Conservation (phyloP, 2,888 invertebrate species). For the Mylabris sibirica region DNA sequence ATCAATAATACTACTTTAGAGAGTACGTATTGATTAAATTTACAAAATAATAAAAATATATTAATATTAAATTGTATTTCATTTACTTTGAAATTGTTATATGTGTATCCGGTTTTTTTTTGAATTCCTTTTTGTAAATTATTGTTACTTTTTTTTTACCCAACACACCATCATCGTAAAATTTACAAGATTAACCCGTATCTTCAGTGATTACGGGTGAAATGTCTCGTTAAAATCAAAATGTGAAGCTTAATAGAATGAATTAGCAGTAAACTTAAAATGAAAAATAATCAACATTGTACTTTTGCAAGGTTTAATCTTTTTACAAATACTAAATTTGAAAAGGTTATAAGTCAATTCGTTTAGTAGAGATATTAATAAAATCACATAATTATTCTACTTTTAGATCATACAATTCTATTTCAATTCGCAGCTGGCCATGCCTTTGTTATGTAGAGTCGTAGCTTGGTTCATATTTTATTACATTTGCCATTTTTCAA, state of each 20-base stretch:
- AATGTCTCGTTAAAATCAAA: slow-evolving; percentile 14
- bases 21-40: neutral
- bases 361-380: too few species aligned
- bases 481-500: too few species aligned
- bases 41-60: neutral
- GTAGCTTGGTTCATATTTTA: too few species aligned
- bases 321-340: slow-evolving; percentile 22
- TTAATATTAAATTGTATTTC: neutral
- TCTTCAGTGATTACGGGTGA: neutral
- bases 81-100: too few species aligned
- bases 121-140: neutral
- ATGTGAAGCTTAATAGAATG: slow-evolving; percentile 16
- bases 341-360: too few species aligned
- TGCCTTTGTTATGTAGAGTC: too few species aligned
- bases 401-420: slow-evolving; percentile 2
- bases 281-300: slow-evolving; percentile 24
- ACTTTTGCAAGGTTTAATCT: slow-evolving; percentile 24
- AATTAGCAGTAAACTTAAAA: neutral
- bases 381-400: neutral
- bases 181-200: slow-evolving; percentile 10
- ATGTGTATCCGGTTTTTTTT: too few species aligned
- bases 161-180: neutral
- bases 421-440: too few species aligned
- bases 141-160: neutral
- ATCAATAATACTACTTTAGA: neutral